A percentile compares a stretch with the other conserved stretches of the same genome.
phyloP scores from a whole-genome alignment of 2,888 invertebrate species.

The Lymantria monacha region DNA sequence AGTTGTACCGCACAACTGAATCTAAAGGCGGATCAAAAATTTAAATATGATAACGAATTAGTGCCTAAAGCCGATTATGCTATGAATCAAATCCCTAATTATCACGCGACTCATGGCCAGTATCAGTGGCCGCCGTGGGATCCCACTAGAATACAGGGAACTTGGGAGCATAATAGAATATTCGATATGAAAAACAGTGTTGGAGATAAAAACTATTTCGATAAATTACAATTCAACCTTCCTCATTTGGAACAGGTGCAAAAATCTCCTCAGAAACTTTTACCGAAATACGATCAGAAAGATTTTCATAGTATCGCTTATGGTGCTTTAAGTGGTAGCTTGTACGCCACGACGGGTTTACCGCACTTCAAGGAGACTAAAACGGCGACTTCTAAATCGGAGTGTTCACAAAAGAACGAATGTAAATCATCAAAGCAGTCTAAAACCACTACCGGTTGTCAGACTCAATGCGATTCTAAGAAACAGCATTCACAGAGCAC shows the following conservation, averaged over 20 bases:
- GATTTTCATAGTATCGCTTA: slow-evolving; percentile 76
- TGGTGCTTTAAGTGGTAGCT: slow-evolving; percentile 64
- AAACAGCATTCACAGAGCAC: slow-evolving; percentile 55
- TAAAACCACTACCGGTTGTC: slow-evolving; percentile 70
- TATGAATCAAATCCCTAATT: slow-evolving; percentile 86
- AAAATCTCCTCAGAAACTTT: slow-evolving; percentile 83
- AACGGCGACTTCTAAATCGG: slow-evolving; percentile 59
- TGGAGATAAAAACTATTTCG: slow-evolving; percentile 82
- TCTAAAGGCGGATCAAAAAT: slow-evolving; percentile 71
- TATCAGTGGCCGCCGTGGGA: slow-evolving; percentile 86
- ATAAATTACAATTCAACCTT: slow-evolving; percentile 82
- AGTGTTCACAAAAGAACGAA: slow-evolving; percentile 68
- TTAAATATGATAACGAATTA: slow-evolving; percentile 78
- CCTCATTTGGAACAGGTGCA: slow-evolving; percentile 83
- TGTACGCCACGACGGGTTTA: slow-evolving; percentile 65
- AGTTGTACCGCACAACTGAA: slow-evolving; percentile 61
- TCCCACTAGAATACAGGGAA: slow-evolving; percentile 67
- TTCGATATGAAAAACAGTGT: slow-evolving; percentile 75
- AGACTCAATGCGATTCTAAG: slow-evolving; percentile 72
- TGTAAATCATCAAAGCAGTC: slow-evolving; percentile 72
- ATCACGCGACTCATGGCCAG: slow-evolving; percentile 83
- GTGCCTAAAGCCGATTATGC: slow-evolving; percentile 84
- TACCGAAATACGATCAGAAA: slow-evolving; percentile 76
- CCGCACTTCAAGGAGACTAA: slow-evolving; percentile 75
- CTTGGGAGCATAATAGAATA: slow-evolving; percentile 80